These are phyloP conservation scores for Mergus octosetaceus DNA, from an alignment of 2,797 vertebrate species.

Conservation along the genomic window DNA sequence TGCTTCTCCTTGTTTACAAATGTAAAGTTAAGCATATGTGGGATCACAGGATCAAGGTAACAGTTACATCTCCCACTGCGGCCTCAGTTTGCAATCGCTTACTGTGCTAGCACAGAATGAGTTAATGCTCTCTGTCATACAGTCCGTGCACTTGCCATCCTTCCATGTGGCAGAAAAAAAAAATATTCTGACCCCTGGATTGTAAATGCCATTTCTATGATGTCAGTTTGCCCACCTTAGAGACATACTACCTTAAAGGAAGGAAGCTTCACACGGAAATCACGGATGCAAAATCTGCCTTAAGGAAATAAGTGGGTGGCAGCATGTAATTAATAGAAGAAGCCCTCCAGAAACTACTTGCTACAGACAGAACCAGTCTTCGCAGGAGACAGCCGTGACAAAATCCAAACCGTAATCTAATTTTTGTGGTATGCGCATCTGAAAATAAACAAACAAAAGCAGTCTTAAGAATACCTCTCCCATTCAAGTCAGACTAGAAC, in stretches of 20 bases:
- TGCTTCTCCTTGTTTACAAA: background rate
- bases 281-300: conserved; percentile 53
- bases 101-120: background rate
- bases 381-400: conserved; percentile 56
- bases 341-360: conserved; percentile 60
- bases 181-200: background rate
- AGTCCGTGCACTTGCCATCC: background rate
- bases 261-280: conserved; percentile 48
- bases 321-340: conserved; percentile 65
- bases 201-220: background rate
- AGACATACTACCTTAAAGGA: conserved; percentile 18
- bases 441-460: conserved; percentile 66
- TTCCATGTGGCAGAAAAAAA: background rate
- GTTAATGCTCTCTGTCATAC: background rate
- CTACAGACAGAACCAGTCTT: conserved; percentile 55
- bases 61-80: background rate
- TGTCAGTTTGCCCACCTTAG: background rate
- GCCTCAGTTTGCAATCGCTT: background rate
- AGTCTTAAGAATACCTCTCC: conserved; percentile 33
- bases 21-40: background rate
- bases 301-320: conserved; percentile 64
- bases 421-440: conserved; percentile 59
- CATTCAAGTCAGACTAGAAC: conserved; percentile 55
- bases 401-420: conserved; percentile 63
- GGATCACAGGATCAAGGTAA: background rate